A percentile compares a stretch with the other conserved stretches of the same genome.
These are phyloP conservation scores for Cepphus grylle DNA, from an alignment of 2,113 vertebrate species.

Conservation along the genomic window DNA sequence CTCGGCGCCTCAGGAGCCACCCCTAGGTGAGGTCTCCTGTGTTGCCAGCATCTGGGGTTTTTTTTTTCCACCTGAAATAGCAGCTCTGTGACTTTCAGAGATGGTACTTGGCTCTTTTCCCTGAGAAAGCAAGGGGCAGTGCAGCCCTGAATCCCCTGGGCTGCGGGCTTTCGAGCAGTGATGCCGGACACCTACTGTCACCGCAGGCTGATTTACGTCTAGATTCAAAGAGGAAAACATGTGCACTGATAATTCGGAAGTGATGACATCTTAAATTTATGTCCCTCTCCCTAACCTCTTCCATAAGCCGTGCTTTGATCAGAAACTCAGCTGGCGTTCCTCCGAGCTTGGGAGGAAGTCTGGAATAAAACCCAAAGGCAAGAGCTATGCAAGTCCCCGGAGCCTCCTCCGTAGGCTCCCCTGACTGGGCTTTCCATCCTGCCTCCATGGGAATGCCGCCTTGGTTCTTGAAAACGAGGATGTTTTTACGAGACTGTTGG, in stretches of 20 bases:
- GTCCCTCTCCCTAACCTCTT: not conserved
- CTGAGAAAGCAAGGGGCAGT: not conserved
- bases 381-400: not conserved
- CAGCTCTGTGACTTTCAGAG: not conserved
- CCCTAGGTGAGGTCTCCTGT: not conserved
- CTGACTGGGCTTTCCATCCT: not conserved
- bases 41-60: not conserved
- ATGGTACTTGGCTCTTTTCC: not conserved
- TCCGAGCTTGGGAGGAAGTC: not conserved
- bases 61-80: not conserved
- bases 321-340: not conserved
- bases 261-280: not conserved
- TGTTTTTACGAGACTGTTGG: not conserved
- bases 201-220: not conserved
- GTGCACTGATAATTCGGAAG: not conserved
- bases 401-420: rapidly evolving
- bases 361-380: not conserved
- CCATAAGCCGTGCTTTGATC: not conserved
- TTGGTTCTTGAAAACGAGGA: not conserved
- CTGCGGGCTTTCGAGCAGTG: not conserved
- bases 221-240: not conserved
- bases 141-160: not conserved
- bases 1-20: not conserved
- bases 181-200: not conserved
- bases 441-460: not conserved